These are phyloP conservation scores for Atta colombica DNA, from an alignment of 1,140 invertebrate species.

Conservation along the genomic window DNA sequence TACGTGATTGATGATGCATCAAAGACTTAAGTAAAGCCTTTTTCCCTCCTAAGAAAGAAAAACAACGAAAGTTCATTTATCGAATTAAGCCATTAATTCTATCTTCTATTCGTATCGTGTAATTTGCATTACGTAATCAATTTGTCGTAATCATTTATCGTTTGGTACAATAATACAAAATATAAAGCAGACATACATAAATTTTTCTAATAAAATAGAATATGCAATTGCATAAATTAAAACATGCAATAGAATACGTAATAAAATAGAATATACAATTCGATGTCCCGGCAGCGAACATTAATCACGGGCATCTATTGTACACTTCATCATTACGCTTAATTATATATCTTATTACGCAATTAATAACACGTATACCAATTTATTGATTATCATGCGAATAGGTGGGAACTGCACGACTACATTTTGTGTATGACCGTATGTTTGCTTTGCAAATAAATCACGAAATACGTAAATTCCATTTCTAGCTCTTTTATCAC, in stretches of 20 bases:
- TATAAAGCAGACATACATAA: background rate
- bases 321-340: background rate
- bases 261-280: background rate
- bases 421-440: slow-evolving; percentile 6
- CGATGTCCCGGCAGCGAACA: background rate
- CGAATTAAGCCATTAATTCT: slow-evolving; percentile 13
- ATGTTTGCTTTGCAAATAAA: slow-evolving; percentile 33
- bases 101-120: background rate
- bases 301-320: background rate
- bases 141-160: background rate
- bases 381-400: slow-evolving; percentile 8
- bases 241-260: no score
- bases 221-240: no score
- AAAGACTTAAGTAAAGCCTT: background rate
- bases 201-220: slow-evolving; percentile 15
- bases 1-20: slow-evolving; percentile 56
- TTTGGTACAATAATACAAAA: slow-evolving; percentile 1
- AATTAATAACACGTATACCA: slow-evolving; percentile 18
- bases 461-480: background rate
- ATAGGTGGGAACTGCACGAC: background rate
- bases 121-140: background rate
- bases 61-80: background rate
- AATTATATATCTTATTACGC: slow-evolving; percentile 8
- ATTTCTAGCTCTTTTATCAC: slow-evolving; percentile 25
- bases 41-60: slow-evolving; percentile 3